These are phyloP conservation scores for Pelecanoides urinatrix DNA, from an alignment of 2,113 vertebrate genomes.

Conservation along the genomic window DNA sequence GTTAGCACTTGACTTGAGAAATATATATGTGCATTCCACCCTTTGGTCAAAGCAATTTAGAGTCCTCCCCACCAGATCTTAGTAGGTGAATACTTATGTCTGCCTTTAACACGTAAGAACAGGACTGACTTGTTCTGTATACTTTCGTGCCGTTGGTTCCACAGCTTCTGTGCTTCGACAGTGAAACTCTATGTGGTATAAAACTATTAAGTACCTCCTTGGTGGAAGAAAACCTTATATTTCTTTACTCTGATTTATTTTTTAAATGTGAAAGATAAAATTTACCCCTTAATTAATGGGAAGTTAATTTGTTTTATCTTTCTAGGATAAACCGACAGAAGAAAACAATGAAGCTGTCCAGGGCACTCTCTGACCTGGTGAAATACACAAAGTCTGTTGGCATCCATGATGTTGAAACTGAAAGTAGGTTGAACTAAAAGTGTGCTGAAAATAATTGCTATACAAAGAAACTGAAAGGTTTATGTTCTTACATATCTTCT, in stretches of 20 bases:
- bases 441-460: neutral
- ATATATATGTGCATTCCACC: neutral
- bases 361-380: slow-evolving; percentile 95
- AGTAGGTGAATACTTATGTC: neutral
- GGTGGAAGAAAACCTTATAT: neutral
- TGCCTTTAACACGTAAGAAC: neutral
- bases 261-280: neutral
- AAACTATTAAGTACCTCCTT: neutral
- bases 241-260: neutral
- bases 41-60: neutral
- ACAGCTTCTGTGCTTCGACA: neutral
- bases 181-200: neutral
- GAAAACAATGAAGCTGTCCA: slow-evolving; percentile 96
- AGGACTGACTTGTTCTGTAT: neutral
- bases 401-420: slow-evolving; percentile 85
- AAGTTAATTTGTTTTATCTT: neutral
- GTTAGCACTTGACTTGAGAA: neutral
- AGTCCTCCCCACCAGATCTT: neutral
- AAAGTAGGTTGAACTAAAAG: slow-evolving; percentile 78
- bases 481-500: neutral
- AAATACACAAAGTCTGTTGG: slow-evolving; percentile 96
- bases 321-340: slow-evolving; percentile 77
- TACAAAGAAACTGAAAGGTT: neutral
- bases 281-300: neutral
- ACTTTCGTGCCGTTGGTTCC: neutral